Evolutionary conservation across 2,888 invertebrate species (phyloP).

Genomic region (Cremastobaeus sp.): DNA sequence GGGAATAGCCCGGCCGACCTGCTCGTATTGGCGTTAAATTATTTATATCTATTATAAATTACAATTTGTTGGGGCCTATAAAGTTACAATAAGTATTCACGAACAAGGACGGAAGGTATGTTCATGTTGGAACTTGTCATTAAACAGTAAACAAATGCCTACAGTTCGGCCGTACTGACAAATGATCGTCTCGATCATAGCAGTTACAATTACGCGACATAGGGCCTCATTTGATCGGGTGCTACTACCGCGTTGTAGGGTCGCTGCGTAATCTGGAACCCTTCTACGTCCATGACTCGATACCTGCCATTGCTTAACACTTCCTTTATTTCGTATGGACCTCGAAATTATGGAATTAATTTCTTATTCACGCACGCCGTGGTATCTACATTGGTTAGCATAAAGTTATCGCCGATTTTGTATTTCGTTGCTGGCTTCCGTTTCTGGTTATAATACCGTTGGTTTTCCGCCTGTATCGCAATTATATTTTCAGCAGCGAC

Average conservation of each 20-base stretch:
- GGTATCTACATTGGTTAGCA: background rate
- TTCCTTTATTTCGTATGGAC: conserved; percentile 54
- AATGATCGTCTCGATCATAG: background rate
- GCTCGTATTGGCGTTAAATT: too few relatives aligned
- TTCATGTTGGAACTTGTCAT: too few relatives aligned
- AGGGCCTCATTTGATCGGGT: too few relatives aligned
- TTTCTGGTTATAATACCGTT: background rate
- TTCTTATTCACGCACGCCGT: conserved; percentile 19
- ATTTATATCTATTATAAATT: too few relatives aligned
- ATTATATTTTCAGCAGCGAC: background rate
- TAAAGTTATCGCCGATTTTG: background rate
- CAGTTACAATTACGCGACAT: too few relatives aligned
- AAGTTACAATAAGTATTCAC: too few relatives aligned
- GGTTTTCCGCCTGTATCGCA: background rate
- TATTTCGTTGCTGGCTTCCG: background rate
- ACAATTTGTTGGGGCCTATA: too few relatives aligned
- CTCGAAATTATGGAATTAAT: conserved; percentile 58
- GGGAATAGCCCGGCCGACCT: too few relatives aligned
- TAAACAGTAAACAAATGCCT: too few relatives aligned
- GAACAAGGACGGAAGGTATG: too few relatives aligned
- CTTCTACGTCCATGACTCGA: conserved; percentile 51
- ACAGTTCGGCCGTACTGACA: background rate
- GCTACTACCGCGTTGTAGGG: conserved; percentile 42
- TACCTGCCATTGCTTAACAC: conserved; percentile 59
- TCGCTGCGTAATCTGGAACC: conserved; percentile 44